Percentiles rank a stretch among this genome's conserved stretches.
Evolutionary conservation across 2,888 invertebrate species (phyloP).

Genomic region (Crematogaster levior): DNA sequence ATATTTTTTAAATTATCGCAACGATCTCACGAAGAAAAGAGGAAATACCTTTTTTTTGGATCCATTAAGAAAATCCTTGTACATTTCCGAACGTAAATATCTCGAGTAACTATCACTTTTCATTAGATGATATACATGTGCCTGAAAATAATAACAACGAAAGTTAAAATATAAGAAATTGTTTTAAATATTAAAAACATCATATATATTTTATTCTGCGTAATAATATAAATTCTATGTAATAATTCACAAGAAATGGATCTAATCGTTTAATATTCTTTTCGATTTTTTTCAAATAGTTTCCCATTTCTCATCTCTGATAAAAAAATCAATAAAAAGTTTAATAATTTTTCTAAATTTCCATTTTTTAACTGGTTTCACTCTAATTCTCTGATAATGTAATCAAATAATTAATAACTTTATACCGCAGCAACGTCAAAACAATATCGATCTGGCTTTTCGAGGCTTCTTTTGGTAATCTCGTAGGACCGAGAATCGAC

Average conservation of each 20-base stretch:
- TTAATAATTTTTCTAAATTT: conserved; percentile 9
- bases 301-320: not conserved
- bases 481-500: conserved; percentile 97
- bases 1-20: conserved; percentile 3
- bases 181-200: not conserved
- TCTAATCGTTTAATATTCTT: not conserved
- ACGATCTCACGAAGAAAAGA: not conserved
- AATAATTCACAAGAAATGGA: not conserved
- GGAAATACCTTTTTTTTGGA: conserved; percentile 95
- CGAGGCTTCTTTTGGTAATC: conserved; percentile 92
- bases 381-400: not conserved
- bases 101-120: conserved; percentile 99
- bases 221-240: not conserved
- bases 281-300: not conserved
- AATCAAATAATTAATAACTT: not conserved
- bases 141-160: conserved; percentile 87
- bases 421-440: conserved; percentile 98
- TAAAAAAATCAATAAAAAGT: not conserved
- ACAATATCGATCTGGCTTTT: conserved; percentile 95
- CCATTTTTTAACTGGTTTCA: not conserved
- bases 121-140: conserved; percentile 99
- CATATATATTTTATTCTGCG: not conserved
- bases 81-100: conserved; percentile 99
- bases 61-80: conserved; percentile 98
- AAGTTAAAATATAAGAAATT: not conserved